Percentiles rank a stretch among this genome's conserved stretches.
Evolutionary conservation across 1,140 invertebrate species (phyloP).

Genomic region (Aphis gossypii): DNA sequence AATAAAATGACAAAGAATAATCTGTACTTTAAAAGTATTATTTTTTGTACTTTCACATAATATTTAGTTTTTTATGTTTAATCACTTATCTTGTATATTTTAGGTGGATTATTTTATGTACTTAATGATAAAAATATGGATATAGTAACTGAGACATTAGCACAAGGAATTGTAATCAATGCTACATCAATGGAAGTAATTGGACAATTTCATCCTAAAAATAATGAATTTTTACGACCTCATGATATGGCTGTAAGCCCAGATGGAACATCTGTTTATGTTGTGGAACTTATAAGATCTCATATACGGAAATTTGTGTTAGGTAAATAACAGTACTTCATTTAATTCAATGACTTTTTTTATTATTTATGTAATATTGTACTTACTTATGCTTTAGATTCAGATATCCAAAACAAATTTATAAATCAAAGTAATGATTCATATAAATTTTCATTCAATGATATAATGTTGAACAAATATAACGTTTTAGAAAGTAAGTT

Average conservation of each 20-base stretch:
- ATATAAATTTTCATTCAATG: background rate
- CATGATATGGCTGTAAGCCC: conserved; percentile 77
- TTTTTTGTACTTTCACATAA: background rate
- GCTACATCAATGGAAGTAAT: conserved; percentile 69
- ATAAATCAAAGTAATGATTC: background rate
- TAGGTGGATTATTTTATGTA: conserved; percentile 66
- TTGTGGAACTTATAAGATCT: conserved; percentile 75
- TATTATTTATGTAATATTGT: background rate
- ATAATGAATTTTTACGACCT: conserved; percentile 71
- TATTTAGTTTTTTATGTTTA: background rate
- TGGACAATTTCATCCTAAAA: conserved; percentile 68
- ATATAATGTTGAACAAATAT: background rate
- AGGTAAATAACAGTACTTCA: conserved; percentile 58
- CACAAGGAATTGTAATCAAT: conserved; percentile 76
- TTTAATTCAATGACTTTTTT: background rate
- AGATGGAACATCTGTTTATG: conserved; percentile 76
- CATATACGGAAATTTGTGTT: conserved; percentile 72
- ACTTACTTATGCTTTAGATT: background rate
- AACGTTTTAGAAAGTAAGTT: background rate
- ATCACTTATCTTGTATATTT: background rate
- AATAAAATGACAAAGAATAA: background rate
- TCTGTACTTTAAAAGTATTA: background rate
- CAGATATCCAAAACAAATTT: background rate
- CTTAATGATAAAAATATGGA: conserved; percentile 65
- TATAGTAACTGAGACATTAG: conserved; percentile 59